Conservation (phyloP, 2,888 invertebrate species). For the Rhopalosiphum nymphaeae region DNA sequence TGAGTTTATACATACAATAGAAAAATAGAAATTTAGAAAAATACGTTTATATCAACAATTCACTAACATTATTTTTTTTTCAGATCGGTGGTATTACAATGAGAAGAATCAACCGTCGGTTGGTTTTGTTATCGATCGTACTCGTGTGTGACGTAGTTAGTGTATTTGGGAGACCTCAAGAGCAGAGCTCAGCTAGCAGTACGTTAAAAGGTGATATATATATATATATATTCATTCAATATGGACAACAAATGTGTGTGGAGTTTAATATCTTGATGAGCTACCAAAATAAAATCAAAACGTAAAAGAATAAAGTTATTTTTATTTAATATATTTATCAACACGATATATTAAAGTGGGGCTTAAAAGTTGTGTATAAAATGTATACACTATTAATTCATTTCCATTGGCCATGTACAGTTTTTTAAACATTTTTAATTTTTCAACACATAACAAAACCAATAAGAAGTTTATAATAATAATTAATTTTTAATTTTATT, state of each 20-base stretch:
- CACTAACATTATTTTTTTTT: slow-evolving; percentile 33
- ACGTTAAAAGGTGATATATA: slow-evolving; percentile 48
- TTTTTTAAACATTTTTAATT: background rate
- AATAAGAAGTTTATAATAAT: background rate
- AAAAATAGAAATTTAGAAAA: background rate
- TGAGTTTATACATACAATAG: background rate
- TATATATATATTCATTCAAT: background rate
- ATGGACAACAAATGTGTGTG: background rate
- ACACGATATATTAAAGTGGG: background rate
- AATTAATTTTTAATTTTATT: background rate
- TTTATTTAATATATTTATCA: background rate
- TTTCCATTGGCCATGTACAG: background rate
- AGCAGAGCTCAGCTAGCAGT: background rate
- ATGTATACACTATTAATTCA: background rate
- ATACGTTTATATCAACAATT: background rate
- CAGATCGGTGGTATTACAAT: slow-evolving; percentile 63
- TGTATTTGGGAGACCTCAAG: slow-evolving; percentile 60
- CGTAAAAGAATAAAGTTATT: background rate
- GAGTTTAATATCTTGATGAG: background rate
- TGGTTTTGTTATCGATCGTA: slow-evolving; percentile 60
- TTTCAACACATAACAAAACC: background rate
- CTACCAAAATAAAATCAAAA: background rate
- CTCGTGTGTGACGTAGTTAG: slow-evolving; percentile 58
- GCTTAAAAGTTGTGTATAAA: background rate
- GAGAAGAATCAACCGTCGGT: slow-evolving; percentile 65